These are phyloP conservation scores for Andrena camellia DNA, from an alignment of 2,888 invertebrate genomes.

Conservation along the genomic window DNA sequence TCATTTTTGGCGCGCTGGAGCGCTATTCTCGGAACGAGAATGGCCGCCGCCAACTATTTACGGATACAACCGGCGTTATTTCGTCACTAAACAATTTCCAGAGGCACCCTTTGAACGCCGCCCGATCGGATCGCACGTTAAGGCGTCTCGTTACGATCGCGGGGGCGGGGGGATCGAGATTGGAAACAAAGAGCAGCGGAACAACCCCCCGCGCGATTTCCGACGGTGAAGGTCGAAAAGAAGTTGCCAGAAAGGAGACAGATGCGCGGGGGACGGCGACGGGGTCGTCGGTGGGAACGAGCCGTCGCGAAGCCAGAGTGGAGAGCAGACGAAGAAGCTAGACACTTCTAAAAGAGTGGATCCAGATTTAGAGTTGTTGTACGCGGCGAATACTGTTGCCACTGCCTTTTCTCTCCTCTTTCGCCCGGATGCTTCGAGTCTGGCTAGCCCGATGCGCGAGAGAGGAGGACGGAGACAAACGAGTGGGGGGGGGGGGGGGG, in stretches of 20 bases:
- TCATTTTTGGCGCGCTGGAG: constrained; percentile 76
- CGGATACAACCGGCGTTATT: constrained; percentile 75
- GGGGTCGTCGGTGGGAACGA: constrained; percentile 9
- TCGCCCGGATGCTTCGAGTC: constrained; percentile 46
- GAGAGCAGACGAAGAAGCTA: constrained; percentile 54
- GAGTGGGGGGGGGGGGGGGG: neutral
- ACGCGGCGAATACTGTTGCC: constrained; percentile 71
- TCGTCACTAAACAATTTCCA: constrained; percentile 80
- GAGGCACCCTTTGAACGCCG: constrained; percentile 57
- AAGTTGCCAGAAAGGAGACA: neutral
- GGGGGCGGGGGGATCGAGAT: neutral
- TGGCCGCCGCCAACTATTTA: constrained; percentile 78
- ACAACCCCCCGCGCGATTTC: constrained; percentile 8
- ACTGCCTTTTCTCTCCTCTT: constrained; percentile 60
- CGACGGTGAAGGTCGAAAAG: constrained; percentile 35
- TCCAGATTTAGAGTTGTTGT: constrained; percentile 79
- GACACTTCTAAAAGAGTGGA: constrained; percentile 79
- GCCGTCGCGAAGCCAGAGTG: neutral
- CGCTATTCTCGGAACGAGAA: constrained; percentile 76
- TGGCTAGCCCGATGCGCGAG: constrained; percentile 3
- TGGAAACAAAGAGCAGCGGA: constrained; percentile 24
- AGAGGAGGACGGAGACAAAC: constrained; percentile 1
- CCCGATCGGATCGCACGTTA: neutral
- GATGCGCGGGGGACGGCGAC: neutral
- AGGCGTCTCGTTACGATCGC: neutral